A percentile compares a stretch with the other conserved stretches of the same genome.
phyloP scores from a whole-genome alignment of 1,140 invertebrate genomes.

The Halesus radiatus region DNA sequence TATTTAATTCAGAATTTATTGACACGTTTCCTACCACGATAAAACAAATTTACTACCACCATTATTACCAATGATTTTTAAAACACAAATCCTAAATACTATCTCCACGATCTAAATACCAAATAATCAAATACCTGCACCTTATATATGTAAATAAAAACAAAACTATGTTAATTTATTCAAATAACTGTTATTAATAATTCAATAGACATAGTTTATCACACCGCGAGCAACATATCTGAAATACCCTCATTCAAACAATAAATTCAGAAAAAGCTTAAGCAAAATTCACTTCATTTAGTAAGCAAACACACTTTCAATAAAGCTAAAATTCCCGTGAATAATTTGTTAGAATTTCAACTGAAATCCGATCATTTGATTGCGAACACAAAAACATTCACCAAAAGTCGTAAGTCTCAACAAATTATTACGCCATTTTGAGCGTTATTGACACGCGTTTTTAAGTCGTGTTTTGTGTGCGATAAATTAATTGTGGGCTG shows the following conservation, averaged over 20 bases:
- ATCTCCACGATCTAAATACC: no score
- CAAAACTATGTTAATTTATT: neutral
- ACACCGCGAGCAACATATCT: constrained; percentile 12
- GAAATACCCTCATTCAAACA: constrained; percentile 21
- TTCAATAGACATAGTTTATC: constrained; percentile 20
- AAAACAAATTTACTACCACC: no score
- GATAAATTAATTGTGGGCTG: neutral
- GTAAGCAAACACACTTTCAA: neutral
- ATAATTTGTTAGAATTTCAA: neutral
- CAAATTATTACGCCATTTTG: neutral
- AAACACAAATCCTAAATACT: no score
- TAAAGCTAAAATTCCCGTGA: neutral
- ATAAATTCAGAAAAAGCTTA: neutral
- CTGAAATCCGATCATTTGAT: constrained; percentile 55
- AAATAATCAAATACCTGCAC: neutral
- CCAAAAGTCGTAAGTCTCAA: neutral
- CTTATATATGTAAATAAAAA: neutral
- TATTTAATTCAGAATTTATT: no score
- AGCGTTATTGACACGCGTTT: neutral
- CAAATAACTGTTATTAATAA: constrained; percentile 4
- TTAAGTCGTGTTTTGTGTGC: neutral
- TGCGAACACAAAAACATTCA: constrained; percentile 22
- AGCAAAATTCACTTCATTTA: neutral
- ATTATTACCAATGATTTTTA: no score
- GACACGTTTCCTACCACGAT: no score